These are phyloP conservation scores for Ptychodera flava DNA, from an alignment of 35 echinoderm and acorn worm species.

Conservation along the genomic window DNA sequence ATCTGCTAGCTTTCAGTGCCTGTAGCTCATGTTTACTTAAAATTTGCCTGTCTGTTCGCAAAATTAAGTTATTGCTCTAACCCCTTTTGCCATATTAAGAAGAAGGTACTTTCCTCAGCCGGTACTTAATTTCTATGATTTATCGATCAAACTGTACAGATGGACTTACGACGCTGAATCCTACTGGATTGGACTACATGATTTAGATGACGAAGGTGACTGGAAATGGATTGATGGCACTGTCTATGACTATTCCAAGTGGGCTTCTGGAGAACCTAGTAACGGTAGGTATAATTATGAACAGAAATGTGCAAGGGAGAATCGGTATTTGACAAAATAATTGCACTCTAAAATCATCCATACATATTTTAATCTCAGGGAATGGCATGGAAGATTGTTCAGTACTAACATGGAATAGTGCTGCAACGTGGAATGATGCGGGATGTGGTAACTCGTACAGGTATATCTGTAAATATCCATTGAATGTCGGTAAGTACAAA, in stretches of 20 bases:
- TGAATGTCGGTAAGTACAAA: slow-evolving; percentile 41
- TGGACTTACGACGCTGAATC: slow-evolving; percentile 13
- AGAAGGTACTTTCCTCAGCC: too few species aligned
- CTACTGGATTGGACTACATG: slow-evolving; percentile 71
- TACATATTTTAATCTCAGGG: slow-evolving; percentile 18
- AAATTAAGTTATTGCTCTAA: too few species aligned
- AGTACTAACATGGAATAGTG: slow-evolving; percentile 34
- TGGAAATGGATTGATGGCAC: slow-evolving; percentile 75
- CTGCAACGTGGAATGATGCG: slow-evolving; percentile 62
- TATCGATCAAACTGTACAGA: slow-evolving; percentile 7
- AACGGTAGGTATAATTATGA: slow-evolving; percentile 21
- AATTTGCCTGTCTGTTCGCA: too few species aligned
- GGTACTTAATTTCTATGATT: too few species aligned
- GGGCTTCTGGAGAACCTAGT: slow-evolving; percentile 49
- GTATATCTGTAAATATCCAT: slow-evolving; percentile 69
- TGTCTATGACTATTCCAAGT: slow-evolving; percentile 28
- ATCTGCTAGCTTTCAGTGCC: too few species aligned
- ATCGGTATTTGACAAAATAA: too few species aligned
- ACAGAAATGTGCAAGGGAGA: too few species aligned
- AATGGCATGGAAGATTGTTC: slow-evolving; percentile 45
- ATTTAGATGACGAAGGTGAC: slow-evolving; percentile 28
- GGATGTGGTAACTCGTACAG: slow-evolving; percentile 18
- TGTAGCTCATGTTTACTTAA: too few species aligned
- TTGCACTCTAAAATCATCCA: too few species aligned
- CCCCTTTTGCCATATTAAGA: too few species aligned